Percentiles rank a stretch among this genome's conserved stretches.
Evolutionary conservation across 1,140 invertebrate genomes (phyloP).

Genomic region (Thereuonema tuberculata): DNA sequence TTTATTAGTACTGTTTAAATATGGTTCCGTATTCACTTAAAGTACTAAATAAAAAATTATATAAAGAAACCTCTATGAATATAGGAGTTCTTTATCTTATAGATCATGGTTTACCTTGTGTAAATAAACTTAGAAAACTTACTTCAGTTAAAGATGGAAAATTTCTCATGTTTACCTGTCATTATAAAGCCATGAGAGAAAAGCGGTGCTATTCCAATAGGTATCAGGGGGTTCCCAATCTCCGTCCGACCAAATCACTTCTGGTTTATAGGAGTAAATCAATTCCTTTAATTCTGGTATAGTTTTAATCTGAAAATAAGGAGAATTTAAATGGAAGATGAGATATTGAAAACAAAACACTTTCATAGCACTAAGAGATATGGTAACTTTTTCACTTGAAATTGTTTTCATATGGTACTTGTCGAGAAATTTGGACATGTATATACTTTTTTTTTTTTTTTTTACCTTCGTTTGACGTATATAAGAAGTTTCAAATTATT

Average conservation of each 20-base stretch:
- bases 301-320: conserved; percentile 28
- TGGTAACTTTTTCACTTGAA: too few relatives aligned
- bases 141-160: not conserved
- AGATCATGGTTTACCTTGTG: not conserved
- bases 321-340: not conserved
- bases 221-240: conserved; percentile 33
- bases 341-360: too few relatives aligned
- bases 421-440: too few relatives aligned
- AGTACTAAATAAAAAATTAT: too few relatives aligned
- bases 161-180: conserved; percentile 23
- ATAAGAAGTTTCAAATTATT: too few relatives aligned
- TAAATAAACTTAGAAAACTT: conserved; percentile 2
- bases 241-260: conserved; percentile 40
- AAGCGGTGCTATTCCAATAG: conserved; percentile 39
- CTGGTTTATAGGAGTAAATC: conserved; percentile 36
- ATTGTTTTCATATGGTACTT: conserved; percentile 1
- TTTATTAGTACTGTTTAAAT: too few relatives aligned
- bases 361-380: too few relatives aligned
- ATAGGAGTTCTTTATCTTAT: conserved; percentile 6
- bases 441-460: too few relatives aligned
- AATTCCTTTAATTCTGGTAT: conserved; percentile 39
- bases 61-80: too few relatives aligned
- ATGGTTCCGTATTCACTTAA: too few relatives aligned
- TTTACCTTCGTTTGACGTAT: too few relatives aligned
- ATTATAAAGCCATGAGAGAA: conserved; percentile 41